A percentile compares a stretch with the other conserved stretches of the same genome.
phyloP scores from a whole-genome alignment of 2,888 invertebrate species.

The Brachypterus glaber region DNA sequence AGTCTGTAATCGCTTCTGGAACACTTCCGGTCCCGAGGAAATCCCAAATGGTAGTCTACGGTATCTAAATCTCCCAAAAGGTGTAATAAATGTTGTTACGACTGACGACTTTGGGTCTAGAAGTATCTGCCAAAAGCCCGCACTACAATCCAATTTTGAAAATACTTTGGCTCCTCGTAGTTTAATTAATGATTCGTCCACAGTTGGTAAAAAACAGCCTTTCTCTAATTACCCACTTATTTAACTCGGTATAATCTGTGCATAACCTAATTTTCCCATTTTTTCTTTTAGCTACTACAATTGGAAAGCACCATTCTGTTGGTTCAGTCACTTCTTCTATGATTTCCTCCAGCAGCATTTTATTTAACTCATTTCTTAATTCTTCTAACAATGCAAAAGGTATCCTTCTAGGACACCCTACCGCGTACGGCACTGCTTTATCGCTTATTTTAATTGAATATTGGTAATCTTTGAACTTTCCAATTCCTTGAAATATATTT shows the following conservation, averaged over 20 bases:
- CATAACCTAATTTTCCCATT: constrained; percentile 24
- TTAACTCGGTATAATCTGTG: constrained; percentile 26
- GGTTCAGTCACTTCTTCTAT: too few species aligned
- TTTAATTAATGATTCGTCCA: constrained; percentile 21
- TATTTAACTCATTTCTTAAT: too few species aligned
- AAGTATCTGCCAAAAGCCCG: constrained; percentile 25
- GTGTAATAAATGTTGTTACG: constrained; percentile 14
- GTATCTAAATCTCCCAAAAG: constrained; percentile 12
- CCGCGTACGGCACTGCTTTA: too few species aligned
- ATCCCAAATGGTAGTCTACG: constrained; percentile 14
- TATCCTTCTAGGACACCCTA: too few species aligned
- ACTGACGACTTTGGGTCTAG: constrained; percentile 5
- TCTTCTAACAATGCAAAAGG: too few species aligned
- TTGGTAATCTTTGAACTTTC: constrained; percentile 18
- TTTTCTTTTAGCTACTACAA: too few species aligned
- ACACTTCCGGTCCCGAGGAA: constrained; percentile 11
- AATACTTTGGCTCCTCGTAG: constrained; percentile 19
- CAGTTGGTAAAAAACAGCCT: constrained; percentile 17
- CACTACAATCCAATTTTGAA: constrained; percentile 21
- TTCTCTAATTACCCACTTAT: constrained; percentile 21
- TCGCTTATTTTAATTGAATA: constrained; percentile 24
- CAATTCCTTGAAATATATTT: constrained; percentile 19
- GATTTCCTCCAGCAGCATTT: too few species aligned
- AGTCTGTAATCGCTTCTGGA: constrained; percentile 4
- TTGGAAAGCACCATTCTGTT: too few species aligned